phyloP scores from a whole-genome alignment of 2,797 vertebrate species.

The Hafferia zeledoni region DNA sequence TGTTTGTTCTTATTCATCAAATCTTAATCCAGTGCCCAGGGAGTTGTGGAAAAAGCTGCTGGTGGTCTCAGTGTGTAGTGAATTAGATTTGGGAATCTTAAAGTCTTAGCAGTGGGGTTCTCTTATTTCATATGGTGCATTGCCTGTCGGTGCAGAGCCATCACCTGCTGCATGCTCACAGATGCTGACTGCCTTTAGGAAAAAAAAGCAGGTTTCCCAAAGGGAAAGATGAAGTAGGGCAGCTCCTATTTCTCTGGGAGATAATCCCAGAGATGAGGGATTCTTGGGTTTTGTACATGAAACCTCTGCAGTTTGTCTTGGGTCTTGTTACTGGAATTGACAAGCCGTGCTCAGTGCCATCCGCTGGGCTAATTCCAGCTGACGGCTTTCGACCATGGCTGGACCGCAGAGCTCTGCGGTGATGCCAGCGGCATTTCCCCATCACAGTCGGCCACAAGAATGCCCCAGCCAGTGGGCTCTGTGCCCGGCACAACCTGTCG shows the following conservation, averaged over 20 bases:
- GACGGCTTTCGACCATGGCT: neutral
- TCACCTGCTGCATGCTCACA: neutral
- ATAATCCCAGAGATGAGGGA: neutral
- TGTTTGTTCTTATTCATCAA: neutral
- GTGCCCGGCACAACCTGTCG: neutral
- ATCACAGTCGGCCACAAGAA: neutral
- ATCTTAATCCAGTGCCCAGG: neutral
- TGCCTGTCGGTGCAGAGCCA: neutral
- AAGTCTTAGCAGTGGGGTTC: neutral
- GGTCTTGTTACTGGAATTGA: neutral
- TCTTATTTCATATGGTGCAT: fast-evolving
- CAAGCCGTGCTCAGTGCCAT: neutral
- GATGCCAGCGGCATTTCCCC: neutral
- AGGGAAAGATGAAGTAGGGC: neutral
- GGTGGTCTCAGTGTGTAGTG: neutral
- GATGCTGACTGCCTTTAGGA: neutral
- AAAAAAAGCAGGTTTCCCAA: neutral
- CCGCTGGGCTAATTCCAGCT: neutral
- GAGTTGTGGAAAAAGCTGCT: neutral
- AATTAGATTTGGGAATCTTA: neutral
- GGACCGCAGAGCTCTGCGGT: neutral
- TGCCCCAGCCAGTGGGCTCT: neutral
- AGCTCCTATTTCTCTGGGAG: neutral
- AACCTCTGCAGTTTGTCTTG: neutral
- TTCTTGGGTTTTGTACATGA: neutral